Base-by-base conservation (phyloP, 2,113 vertebrate genomes). In the Chaetura pelagica region DNA sequence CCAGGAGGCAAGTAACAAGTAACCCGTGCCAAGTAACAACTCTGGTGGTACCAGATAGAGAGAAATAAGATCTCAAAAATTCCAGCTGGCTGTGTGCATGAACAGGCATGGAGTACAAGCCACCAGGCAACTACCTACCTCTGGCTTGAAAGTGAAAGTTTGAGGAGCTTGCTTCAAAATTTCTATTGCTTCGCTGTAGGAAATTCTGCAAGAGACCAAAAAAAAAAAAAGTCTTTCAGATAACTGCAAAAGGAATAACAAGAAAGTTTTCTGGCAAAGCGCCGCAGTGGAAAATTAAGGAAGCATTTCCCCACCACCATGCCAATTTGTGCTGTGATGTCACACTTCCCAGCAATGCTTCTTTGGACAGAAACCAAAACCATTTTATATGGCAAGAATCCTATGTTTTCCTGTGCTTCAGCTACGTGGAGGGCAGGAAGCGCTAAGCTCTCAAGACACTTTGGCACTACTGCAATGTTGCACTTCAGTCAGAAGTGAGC, bases 101-200 rank as follows among this genome's bases (percentile, higher is more conserved):
- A 71, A 49, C 15, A 30, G 34, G 44, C 29, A 27, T 1, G 46
- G 54, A 54, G 44, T 38, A 93, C 9, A 79, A 69, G 44, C 6
- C 51, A 57, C 32, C 49, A 38, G 30, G 35, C 71, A 72, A 32
- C 10, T 4, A 96, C 97, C 95, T 96, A 99, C 99, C 94, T 99
- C 76, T 80, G 99, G 98, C 62, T 98, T 98, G 95, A 99, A 99
- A 95, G 86, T 94, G 96, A 99, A 99, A 51, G 93, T 97, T 88
- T 99, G 90, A 32, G 97, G 91, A 92, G 98, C 98, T 78, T 84
- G 95, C 61, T 98, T 98, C 74, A 99, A 97, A 96, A 99, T 98
- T 76, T 99, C 98, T 80, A 99, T 93, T 26, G 99, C 99, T 94
- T 99, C 99, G 17, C 94, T 98, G 91, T 99, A 99, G 84, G 98